These are phyloP conservation scores for Eupelmus urozonus DNA, from an alignment of 2,888 invertebrate species.

Conservation along the genomic window DNA sequence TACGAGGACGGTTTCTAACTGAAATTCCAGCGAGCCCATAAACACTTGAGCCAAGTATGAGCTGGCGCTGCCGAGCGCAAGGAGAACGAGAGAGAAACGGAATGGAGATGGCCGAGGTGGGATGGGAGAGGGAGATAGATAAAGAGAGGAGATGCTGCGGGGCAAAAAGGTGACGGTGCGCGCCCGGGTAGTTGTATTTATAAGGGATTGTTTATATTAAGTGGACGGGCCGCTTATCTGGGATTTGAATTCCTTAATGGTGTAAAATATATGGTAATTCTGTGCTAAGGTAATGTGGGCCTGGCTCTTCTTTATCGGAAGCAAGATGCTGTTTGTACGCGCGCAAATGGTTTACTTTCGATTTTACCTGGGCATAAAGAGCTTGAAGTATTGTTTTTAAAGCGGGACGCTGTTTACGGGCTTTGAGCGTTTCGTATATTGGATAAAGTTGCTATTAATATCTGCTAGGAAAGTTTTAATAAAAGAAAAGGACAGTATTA, in stretches of 20 bases:
- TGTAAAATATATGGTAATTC: neutral
- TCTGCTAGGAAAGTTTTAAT: no score
- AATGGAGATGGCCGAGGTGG: neutral
- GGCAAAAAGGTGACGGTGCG: neutral
- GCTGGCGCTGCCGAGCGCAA: constrained; percentile 14
- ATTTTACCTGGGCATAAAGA: no score
- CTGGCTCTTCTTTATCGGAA: no score
- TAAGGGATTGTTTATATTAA: constrained; percentile 52
- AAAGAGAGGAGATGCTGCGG: neutral
- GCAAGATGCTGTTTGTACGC: no score
- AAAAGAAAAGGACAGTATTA: no score
- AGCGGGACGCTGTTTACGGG: no score
- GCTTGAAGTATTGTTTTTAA: no score
- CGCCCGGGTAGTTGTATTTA: constrained; percentile 19
- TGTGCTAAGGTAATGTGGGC: neutral
- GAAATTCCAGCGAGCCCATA: constrained; percentile 68
- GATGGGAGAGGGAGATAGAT: neutral
- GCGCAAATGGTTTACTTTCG: no score
- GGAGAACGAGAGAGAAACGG: constrained; percentile 12
- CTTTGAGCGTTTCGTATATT: no score
- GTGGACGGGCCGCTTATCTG: constrained; percentile 41
- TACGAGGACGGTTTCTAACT: constrained; percentile 61
- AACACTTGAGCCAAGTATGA: constrained; percentile 57
- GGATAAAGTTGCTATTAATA: no score
- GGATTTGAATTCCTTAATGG: constrained; percentile 15